Evolutionary conservation across 2,113 vertebrate species (phyloP), one percentile per base, ranked within the genome.

Genomic region (Pipa parva): DNA sequence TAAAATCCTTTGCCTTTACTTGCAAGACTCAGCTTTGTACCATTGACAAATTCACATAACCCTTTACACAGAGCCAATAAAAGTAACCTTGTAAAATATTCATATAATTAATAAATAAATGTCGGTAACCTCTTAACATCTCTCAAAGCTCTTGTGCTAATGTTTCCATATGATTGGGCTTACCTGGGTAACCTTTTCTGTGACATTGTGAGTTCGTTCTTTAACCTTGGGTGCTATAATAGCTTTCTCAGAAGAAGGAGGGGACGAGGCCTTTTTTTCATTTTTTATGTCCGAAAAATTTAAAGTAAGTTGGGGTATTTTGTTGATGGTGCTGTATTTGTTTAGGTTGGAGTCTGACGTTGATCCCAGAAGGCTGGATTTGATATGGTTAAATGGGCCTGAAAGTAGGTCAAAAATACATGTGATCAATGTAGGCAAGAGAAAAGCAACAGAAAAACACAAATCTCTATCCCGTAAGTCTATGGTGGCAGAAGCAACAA

Each of bases 151-250:
- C 39, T 42, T 15, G 39, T 42, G 39, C 15, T 12, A 21, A 22
- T 50, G 7, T n/a, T 29, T n/a, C 52, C 17, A 12, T 18, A 17
- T 56, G 52, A 56, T 18, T 18, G 50, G 22, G 72, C 88, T 83
- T 84, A 99, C 97, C 95, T 99, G 97, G 48, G 97, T 99, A 76
- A 99, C 97, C 69, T 98, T 99, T 72, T 99, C 96, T 7, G 97
- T 99, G 77, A 99, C 97, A 50, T 98, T 97, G 89, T 99, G 97
- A 60, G 97, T 97, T 77, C 96, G 88, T 54, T 99, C 97, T 87
- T 99, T 99, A 78, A 99, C 96, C 77, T 98, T 99, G 64, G 96
- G 93, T 31, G 97, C 96, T 73, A 97, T 97, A 82, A 99, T 97
- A 76, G 94, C 85, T 81, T 96, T 95, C 79, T 99, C 97, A 0